Conservation (phyloP, 2,888 invertebrate species). For the Neoascia interrupta region DNA sequence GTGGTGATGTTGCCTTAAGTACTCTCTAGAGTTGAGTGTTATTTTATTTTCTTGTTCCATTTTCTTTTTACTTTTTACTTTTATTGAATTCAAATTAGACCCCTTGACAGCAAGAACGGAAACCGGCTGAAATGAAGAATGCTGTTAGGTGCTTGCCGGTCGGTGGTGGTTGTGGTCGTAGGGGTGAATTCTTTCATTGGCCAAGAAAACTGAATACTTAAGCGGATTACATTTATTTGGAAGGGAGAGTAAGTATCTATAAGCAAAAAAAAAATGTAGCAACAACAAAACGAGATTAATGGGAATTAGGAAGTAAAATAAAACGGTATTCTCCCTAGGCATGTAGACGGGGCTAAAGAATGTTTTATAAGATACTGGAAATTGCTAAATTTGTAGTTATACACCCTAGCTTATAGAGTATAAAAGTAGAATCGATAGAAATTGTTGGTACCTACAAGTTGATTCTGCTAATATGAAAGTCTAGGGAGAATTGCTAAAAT, state of each 20-base stretch:
- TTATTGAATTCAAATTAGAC: conserved; percentile 68
- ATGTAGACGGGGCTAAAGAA: too few species aligned
- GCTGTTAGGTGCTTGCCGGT: conserved; percentile 6
- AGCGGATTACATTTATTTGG: conserved; percentile 49
- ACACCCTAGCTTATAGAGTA: too few species aligned
- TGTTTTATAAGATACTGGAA: too few species aligned
- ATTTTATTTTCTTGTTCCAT: conserved; percentile 52
- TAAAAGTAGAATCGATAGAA: too few species aligned
- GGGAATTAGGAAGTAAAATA: conserved; percentile 39
- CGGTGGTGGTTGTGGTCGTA: background rate
- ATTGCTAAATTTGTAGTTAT: too few species aligned
- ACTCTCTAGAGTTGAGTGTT: conserved; percentile 61
- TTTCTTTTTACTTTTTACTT: conserved; percentile 42
- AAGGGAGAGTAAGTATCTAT: background rate
- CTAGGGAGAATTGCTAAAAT: too few species aligned
- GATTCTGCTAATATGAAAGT: too few species aligned
- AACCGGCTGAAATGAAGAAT: conserved; percentile 42
- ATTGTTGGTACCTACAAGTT: too few species aligned
- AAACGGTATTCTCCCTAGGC: too few species aligned
- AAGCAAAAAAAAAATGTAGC: background rate
- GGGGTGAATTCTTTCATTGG: conserved; percentile 4
- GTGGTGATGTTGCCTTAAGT: conserved; percentile 55
- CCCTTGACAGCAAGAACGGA: conserved; percentile 18
- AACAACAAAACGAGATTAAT: conserved; percentile 45
- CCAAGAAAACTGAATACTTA: conserved; percentile 45